Conservation (phyloP, 2,797 vertebrate species). For the Eptatretus atami region DNA sequence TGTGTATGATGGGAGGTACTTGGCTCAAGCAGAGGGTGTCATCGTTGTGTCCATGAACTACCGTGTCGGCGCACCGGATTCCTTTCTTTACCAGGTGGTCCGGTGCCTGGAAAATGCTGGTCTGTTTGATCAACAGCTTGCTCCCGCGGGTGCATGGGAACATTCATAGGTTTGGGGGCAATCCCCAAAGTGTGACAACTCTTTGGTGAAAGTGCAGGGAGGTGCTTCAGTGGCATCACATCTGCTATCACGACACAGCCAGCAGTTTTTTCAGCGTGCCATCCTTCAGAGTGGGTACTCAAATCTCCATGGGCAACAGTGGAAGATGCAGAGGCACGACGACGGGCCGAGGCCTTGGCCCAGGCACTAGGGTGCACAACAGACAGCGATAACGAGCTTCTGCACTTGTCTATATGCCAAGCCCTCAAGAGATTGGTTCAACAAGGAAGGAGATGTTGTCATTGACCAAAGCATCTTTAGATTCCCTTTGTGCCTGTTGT, state of each 20-base stretch:
- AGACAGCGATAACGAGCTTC: constrained; percentile 35
- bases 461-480: constrained; percentile 42
- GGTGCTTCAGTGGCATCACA: constrained; percentile 46
- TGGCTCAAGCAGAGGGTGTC: constrained; percentile 30
- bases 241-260: constrained; percentile 34
- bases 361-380: constrained; percentile 28
- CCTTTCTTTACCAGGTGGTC: constrained; percentile 34
- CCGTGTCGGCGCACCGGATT: constrained; percentile 46
- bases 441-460: constrained; percentile 36
- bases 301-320: constrained; percentile 57
- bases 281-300: constrained; percentile 44
- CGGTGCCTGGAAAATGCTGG: constrained; percentile 57
- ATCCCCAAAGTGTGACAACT: constrained; percentile 43
- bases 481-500: constrained; percentile 58
- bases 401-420: constrained; percentile 33
- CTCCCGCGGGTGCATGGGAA: constrained; percentile 38
- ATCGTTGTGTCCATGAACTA: constrained; percentile 72
- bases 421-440: constrained; percentile 35
- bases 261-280: constrained; percentile 30
- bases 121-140: constrained; percentile 43
- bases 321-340: constrained; percentile 28
- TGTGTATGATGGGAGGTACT: constrained; percentile 54
- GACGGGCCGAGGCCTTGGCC: constrained; percentile 26
- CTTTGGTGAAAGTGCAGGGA: constrained; percentile 62
- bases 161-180: constrained; percentile 40